These are phyloP conservation scores for Petaurus breviceps DNA, from an alignment of 2,113 vertebrate species.

Conservation along the genomic window DNA sequence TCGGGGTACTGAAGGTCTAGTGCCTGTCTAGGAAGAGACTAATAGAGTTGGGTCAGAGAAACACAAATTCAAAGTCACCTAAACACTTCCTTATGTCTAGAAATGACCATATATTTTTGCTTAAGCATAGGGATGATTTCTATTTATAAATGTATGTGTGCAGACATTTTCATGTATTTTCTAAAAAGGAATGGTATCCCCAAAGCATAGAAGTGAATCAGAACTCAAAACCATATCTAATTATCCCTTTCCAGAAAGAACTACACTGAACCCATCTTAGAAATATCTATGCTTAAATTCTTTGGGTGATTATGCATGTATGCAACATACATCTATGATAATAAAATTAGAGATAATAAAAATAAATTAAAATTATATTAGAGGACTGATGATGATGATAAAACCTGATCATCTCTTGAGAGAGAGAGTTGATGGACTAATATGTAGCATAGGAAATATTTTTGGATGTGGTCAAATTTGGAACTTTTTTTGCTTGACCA, in stretches of 20 bases:
- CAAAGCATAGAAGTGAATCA: background rate
- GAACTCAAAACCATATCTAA: background rate
- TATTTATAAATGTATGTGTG: background rate
- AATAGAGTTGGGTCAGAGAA: background rate
- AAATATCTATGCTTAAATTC: background rate
- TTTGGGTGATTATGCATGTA: background rate
- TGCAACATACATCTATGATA: no score
- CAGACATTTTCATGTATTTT: background rate
- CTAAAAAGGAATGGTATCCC: background rate
- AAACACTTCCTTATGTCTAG: background rate
- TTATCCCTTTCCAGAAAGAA: background rate
- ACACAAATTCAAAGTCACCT: background rate
- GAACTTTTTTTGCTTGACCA: background rate
- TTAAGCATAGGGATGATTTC: background rate
- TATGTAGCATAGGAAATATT: background rate
- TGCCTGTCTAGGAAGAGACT: background rate
- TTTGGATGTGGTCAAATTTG: background rate
- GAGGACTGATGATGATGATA: background rate
- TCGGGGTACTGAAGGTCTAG: background rate
- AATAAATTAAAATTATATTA: background rate
- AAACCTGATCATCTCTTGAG: background rate
- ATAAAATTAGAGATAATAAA: background rate
- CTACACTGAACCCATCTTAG: background rate
- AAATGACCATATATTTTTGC: background rate
- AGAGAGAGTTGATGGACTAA: background rate